Base-by-base conservation (phyloP, 2,797 vertebrate species). In the Hephaestus fuliginosus region DNA sequence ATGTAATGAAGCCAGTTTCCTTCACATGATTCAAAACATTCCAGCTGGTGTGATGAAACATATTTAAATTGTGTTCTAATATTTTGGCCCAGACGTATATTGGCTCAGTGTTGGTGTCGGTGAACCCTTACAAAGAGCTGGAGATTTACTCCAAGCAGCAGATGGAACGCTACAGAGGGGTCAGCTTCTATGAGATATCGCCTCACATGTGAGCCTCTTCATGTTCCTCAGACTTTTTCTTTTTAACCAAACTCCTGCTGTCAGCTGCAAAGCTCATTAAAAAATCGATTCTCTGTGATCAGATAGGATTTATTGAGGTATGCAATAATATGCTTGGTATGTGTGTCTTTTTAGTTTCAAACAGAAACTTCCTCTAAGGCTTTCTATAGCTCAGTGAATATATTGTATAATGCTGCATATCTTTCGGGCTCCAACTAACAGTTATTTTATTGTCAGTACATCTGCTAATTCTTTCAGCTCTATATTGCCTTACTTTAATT, bases 121-220 rank as follows among this genome's bases (percentile, higher is more conserved):
- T 96, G 87, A 96, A 96, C 85, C 95, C 95, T 10, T 96, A 96
- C 91, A 95, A 92, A 89, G 95, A 96, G 63, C 93, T 99, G 82
- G 97, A 97, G 74, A 96, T 99, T 93, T 99, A 98, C 90, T 97
- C 97, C 0, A 88, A 94, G 76, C 93, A 91, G 51, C 97, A 98
- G 95, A 99, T 99, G 97, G 95, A 97, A 55, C 96, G 97, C 18
- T 99, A 99, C 83, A 95, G 96, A 94, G 97, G 97, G 22, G 97
- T 98, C 77, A 98, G 96, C 92, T 99, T 99, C 88, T 98, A 98
- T 17, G 98, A 99, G 85, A 96, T 99, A 87, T 97, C 98, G 1
- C 98, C 98, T 30, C 98, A 99, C 84, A 96, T 99, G 98, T 99
- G 91, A 97, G 97, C 94, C 73, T n/a, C 57, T 15, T 30, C 20